Evolutionary conservation across 2,888 invertebrate species (phyloP).

Genomic region (Stenichneumon culpator): DNA sequence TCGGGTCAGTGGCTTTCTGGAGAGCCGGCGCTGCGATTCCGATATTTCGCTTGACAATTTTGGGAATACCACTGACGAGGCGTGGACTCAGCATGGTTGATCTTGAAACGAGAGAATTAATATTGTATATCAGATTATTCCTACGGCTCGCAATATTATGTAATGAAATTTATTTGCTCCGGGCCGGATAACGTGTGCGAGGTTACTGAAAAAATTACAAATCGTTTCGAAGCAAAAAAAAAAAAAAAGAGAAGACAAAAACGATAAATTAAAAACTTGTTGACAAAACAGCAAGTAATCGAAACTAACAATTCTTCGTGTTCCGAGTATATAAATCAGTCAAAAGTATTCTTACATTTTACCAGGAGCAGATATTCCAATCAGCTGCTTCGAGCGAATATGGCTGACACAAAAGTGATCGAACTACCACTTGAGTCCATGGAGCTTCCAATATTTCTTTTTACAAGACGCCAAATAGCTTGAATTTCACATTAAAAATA

Average conservation of each 20-base stretch:
- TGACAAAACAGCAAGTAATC: not conserved
- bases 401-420: constrained; percentile 63
- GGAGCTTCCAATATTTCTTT: not conserved
- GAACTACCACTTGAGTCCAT: constrained; percentile 53
- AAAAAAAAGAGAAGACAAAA: not conserved
- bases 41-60: constrained; percentile 87
- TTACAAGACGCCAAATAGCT: not conserved
- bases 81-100: constrained; percentile 79
- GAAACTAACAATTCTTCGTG: not conserved
- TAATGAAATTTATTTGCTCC: constrained; percentile 24
- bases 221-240: not conserved
- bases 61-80: constrained; percentile 74
- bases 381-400: constrained; percentile 66
- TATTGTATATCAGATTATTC: not conserved
- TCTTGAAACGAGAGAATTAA: constrained; percentile 2
- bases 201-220: constrained; percentile 9
- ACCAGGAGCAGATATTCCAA: constrained; percentile 58
- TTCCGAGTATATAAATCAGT: constrained; percentile 2
- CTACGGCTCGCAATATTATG: constrained; percentile 23
- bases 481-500: not conserved
- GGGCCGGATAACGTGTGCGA: constrained; percentile 9
- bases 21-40: constrained; percentile 90
- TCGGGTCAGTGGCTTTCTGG: constrained; percentile 93
- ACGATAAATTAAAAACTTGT: not conserved
- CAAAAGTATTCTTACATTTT: constrained; percentile 51